Base-by-base conservation (phyloP, 2,113 vertebrate species). In the Hydrolagus affinis region DNA sequence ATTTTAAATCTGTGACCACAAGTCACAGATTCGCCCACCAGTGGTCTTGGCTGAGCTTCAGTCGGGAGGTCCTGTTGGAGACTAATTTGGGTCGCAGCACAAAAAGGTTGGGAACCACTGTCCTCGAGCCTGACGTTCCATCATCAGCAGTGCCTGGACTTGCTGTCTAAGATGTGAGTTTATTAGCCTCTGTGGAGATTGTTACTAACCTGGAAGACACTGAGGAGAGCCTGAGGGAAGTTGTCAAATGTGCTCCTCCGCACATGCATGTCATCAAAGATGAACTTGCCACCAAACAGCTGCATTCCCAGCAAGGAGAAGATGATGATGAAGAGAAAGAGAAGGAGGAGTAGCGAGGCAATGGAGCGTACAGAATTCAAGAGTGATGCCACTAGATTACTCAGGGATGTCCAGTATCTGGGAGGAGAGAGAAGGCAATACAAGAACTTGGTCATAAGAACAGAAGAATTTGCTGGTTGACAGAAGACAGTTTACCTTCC, bases 241-340 rank as follows among this genome's bases (percentile, higher is more conserved):
- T 93, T 99, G 90, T 99, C 97, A 0, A 99, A 99, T 8, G 96
- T 99, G 90, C 98, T 99, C 86, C 98, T 96, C 4, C 93, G 90
- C 64, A 95, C 89, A 71, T 92, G 85, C 8, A 91, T 88, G 90
- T 98, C 94, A 9, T 95, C 90, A 0, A 99, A 99, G 90, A 97
- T 97, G 70, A 95, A 99, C 88, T 95, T 96, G 83, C 97, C 97
- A 21, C 98, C 98, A 64, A 99, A 99, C 87, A 99, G 96, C 90
- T 99, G 98, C 97, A 99, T 98, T 86, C 98, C 98, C 88, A 99
- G 92, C 69, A 99, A 94, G 8, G 96, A 94, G 71, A 97, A 98
- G 92, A 98, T 97, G 78, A 96, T 90, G 25, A 98, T 97, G 90
- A 97, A 98, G 88, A 99, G 96, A 92, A 96, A 98, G 89, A 99